Conservation (phyloP, 2,113 vertebrate species). For the Daphoenositta chrysoptera region DNA sequence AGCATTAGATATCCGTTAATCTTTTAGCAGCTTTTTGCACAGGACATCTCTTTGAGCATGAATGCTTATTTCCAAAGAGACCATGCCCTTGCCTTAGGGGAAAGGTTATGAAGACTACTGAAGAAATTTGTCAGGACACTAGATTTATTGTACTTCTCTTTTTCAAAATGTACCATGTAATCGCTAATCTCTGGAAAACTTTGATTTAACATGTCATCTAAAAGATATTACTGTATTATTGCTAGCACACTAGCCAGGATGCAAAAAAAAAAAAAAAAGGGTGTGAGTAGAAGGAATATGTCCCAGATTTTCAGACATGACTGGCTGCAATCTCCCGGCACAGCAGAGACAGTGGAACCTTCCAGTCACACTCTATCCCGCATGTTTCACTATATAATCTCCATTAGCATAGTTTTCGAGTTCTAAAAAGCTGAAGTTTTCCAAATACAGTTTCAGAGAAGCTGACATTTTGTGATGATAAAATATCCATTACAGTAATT, state of each 20-base stretch:
- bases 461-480: background rate
- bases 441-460: background rate
- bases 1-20: slow-evolving; percentile 55
- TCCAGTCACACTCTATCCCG: background rate
- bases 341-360: background rate
- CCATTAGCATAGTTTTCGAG: background rate
- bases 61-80: slow-evolving; percentile 40
- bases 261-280: background rate
- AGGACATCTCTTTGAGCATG: slow-evolving; percentile 40
- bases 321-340: background rate
- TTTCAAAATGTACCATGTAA: slow-evolving; percentile 70
- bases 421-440: background rate
- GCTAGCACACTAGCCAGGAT: slow-evolving; percentile 9
- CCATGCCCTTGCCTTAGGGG: background rate
- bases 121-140: slow-evolving; percentile 62
- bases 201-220: slow-evolving; percentile 72
- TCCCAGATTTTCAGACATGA: slow-evolving; percentile 22
- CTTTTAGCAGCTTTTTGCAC: slow-evolving; percentile 59
- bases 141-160: slow-evolving; percentile 68
- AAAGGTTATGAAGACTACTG: slow-evolving; percentile 43
- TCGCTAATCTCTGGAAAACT: slow-evolving; percentile 75
- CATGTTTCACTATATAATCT: background rate
- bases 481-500: background rate
- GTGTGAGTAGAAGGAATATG: background rate
- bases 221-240: slow-evolving; percentile 62